A percentile compares a stretch with the other conserved stretches of the same genome.
Conservation (phyloP, 2,113 vertebrate species). For the Edolisoma coerulescens region DNA sequence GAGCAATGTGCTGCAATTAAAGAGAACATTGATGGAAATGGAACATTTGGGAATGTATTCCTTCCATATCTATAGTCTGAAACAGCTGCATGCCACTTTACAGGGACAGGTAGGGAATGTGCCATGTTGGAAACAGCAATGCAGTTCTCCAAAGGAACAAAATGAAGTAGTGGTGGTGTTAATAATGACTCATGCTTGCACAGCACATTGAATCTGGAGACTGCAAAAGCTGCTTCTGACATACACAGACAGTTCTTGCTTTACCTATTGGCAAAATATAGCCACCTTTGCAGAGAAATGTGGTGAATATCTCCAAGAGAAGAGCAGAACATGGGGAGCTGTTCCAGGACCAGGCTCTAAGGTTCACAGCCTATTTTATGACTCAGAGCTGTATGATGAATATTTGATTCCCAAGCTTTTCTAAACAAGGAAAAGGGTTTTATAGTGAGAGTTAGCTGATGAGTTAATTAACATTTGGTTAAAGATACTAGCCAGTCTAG, state of each 20-base stretch:
- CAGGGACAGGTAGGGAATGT: constrained; percentile 36
- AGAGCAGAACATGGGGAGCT: background rate
- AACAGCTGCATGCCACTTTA: constrained; percentile 25
- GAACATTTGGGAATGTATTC: constrained; percentile 18
- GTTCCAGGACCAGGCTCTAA: background rate
- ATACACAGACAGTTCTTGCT: background rate
- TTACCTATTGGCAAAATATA: background rate
- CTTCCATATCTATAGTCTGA: background rate
- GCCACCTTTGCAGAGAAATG: background rate
- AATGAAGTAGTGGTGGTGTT: constrained; percentile 22
- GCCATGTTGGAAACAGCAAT: constrained; percentile 3
- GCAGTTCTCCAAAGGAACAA: constrained; percentile 35
- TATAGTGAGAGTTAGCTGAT: background rate
- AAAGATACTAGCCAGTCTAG: background rate
- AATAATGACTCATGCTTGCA: constrained; percentile 54
- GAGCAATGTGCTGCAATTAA: constrained; percentile 25
- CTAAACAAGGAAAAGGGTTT: background rate
- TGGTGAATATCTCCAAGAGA: background rate
- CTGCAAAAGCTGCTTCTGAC: constrained; percentile 26
- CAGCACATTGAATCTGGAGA: constrained; percentile 38
- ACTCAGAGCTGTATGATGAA: background rate
- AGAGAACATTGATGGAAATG: constrained; percentile 41
- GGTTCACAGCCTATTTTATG: background rate
- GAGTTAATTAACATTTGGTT: background rate
- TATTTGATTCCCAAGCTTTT: background rate